Evolutionary conservation across 2,888 invertebrate species (phyloP).

Genomic region (Bimastos eiseni): DNA sequence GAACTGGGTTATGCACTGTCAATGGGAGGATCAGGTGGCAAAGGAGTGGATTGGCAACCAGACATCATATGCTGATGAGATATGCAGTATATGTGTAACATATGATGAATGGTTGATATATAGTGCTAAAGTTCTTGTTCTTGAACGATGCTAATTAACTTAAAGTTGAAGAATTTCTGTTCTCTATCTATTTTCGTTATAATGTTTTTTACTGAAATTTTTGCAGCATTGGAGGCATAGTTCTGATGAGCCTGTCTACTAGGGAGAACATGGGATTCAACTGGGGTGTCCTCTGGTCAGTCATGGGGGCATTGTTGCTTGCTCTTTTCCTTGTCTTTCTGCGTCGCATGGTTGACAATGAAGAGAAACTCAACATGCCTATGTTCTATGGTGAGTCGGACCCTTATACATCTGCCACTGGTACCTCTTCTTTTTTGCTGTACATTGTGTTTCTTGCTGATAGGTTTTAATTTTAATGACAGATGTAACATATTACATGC

Average conservation of each 20-base stretch:
- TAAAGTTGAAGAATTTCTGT: neutral
- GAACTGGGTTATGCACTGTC: neutral
- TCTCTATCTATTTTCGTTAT: neutral
- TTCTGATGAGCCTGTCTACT: slow-evolving; percentile 78
- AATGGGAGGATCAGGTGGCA: neutral
- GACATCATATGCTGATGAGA: neutral
- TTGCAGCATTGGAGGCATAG: slow-evolving; percentile 58
- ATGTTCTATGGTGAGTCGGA: slow-evolving; percentile 86
- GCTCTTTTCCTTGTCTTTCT: slow-evolving; percentile 87
- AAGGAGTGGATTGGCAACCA: neutral
- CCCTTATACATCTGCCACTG: too few relatives aligned
- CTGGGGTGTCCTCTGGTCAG: slow-evolving; percentile 69
- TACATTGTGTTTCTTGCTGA: too few relatives aligned
- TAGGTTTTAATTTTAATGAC: too few relatives aligned
- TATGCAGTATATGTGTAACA: too few relatives aligned
- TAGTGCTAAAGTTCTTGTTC: too few relatives aligned
- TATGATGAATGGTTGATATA: too few relatives aligned
- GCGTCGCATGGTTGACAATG: slow-evolving; percentile 79
- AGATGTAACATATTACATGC: too few relatives aligned
- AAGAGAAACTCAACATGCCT: slow-evolving; percentile 90
- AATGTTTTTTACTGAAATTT: neutral
- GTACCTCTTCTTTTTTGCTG: too few relatives aligned
- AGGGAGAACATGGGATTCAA: slow-evolving; percentile 25
- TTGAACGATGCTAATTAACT: too few relatives aligned
- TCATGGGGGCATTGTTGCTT: slow-evolving; percentile 86